Base-by-base conservation (phyloP, 2,113 vertebrate genomes). In the Rhinopomastus cyanomelas region DNA sequence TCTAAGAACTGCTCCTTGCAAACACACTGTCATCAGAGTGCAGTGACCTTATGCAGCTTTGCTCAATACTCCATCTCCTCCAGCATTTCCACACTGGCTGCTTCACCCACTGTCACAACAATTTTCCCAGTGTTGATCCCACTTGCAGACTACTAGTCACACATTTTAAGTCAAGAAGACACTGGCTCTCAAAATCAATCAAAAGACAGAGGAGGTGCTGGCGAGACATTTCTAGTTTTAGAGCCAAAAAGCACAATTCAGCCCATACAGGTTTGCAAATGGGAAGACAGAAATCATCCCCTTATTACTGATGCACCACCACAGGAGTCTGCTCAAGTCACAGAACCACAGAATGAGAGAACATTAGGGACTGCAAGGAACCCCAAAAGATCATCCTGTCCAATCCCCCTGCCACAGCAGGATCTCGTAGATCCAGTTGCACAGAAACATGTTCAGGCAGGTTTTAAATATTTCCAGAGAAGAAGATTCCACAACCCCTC, bases 1-100 rank as follows among this genome's bases (percentile, higher is more conserved):
- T 94, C 92, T 95, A 83, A 95, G 88, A 81, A 92, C 51, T 42
- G 46, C 61, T 96, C 44, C 77, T 90, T 93, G 77, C 83, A 92
- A 92, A 81, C 62, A 94, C 37, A 69, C 64, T 87, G 85, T 92
- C 85, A 87, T 89, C 65, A 29, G 57, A 83, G 52, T 64, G 61
- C 87, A 91, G 82, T 1, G 22, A 83, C 87, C 87, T 92, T 94
- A 48, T 56, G 59, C 77, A 82, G 93, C 15, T 17, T 26, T 1
- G 3, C 83, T 93, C 93, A 85, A 81, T 80, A 95, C 55, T 52
- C 66, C 79, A 59, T 39, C 87, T 94, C 44, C 61, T 81, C 57
- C 56, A 64, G 55, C 44, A 69, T 60, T 85, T 91, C 65, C 73
- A 95, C 49, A 30, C 65, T 81, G 83, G 44, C 46, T 72, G 18